These are phyloP conservation scores for Corydoras sp. DNA, from an alignment of 2,113 vertebrate species.

Conservation along the genomic window DNA sequence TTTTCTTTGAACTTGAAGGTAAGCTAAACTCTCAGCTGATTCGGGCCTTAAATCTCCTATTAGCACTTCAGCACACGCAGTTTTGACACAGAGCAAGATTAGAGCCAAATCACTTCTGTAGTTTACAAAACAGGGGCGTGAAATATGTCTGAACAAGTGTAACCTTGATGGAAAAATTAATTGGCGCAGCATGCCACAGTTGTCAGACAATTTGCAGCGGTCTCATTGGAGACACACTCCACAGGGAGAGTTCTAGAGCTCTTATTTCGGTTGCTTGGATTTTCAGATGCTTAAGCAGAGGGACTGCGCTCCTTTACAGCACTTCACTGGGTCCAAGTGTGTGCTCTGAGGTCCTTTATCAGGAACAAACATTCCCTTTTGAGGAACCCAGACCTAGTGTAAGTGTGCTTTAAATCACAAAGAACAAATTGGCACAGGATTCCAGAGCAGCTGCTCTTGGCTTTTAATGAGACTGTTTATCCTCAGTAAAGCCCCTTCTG, in stretches of 20 bases:
- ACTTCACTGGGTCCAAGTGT: conserved; percentile 20
- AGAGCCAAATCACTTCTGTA: conserved; percentile 10
- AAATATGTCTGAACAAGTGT: conserved; percentile 50
- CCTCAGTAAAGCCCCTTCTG: conserved; percentile 22
- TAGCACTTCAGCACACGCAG: background rate
- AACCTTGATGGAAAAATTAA: conserved; percentile 59
- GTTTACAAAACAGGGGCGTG: conserved; percentile 40
- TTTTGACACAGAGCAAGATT: conserved; percentile 5
- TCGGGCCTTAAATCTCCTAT: background rate
- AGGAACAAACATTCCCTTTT: conserved; percentile 42
- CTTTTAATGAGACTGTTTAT: conserved; percentile 37
- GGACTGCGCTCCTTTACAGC: background rate
- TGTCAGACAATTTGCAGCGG: conserved; percentile 49
- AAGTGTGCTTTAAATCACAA: conserved; percentile 28
- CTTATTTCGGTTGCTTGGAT: conserved; percentile 1
- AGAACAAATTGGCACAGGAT: conserved; percentile 32
- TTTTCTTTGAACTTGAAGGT: background rate
- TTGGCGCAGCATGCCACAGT: conserved; percentile 56
- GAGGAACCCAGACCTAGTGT: conserved; percentile 37
- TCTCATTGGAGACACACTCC: conserved; percentile 48
- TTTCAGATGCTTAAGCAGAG: conserved; percentile 1
- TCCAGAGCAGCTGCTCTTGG: conserved; percentile 26
- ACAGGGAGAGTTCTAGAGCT: conserved; percentile 34
- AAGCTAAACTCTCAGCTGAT: background rate
- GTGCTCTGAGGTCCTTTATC: conserved; percentile 25